phyloP scores from a whole-genome alignment of 1,140 invertebrate genomes.

The Pseudomyrmex concolor region DNA sequence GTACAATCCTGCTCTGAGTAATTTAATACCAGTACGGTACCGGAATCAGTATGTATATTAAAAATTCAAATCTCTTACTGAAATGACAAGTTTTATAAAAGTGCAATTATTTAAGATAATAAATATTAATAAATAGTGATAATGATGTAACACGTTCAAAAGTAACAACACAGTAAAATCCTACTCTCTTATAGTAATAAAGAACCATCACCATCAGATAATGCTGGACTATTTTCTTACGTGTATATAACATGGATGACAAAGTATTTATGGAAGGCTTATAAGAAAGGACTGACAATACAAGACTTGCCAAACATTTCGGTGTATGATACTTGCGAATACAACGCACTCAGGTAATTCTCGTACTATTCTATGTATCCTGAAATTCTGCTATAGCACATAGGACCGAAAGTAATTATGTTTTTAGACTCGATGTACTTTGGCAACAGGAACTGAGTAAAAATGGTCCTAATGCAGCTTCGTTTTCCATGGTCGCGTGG shows the following conservation, averaged over 20 bases:
- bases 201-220: conserved; percentile 67
- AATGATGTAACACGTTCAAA: not conserved
- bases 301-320: conserved; percentile 85
- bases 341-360: conserved; percentile 83
- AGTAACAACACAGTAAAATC: not conserved
- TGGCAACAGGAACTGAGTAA: conserved; percentile 88
- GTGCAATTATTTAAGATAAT: not conserved
- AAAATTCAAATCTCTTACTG: too few species aligned
- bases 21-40: conserved; percentile 75
- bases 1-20: conserved; percentile 74
- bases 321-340: conserved; percentile 85
- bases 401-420: not conserved
- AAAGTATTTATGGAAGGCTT: conserved; percentile 86
- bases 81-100: too few species aligned
- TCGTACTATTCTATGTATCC: not conserved
- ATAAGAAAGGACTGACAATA: conserved; percentile 83
- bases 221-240: conserved; percentile 79
- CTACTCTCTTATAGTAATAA: conserved; percentile 52
- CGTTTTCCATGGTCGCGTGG: conserved; percentile 85
- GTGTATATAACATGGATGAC: conserved; percentile 87
- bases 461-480: conserved; percentile 86
- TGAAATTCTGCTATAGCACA: not conserved
- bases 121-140: not conserved
- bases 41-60: conserved; percentile 66
- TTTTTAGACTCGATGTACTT: conserved; percentile 83